Base-by-base conservation (phyloP, 1,140 invertebrate species). In the Ceratina calcarata region DNA sequence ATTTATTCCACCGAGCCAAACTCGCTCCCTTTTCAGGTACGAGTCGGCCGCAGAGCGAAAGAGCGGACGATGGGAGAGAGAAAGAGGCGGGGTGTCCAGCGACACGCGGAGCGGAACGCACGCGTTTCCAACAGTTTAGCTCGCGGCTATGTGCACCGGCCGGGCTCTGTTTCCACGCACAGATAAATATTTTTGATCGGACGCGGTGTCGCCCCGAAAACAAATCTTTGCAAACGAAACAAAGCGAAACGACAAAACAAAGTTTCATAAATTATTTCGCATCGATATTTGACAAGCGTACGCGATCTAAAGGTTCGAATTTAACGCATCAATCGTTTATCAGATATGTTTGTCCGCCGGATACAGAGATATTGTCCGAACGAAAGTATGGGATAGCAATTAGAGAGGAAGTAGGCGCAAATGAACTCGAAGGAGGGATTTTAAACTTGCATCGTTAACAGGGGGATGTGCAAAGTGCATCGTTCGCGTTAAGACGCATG, bases 1-100 rank as follows among this genome's bases (percentile, higher is more conserved):
- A 55, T 69, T 82, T 78, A 79, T 84, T 81, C 78, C 74, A 68
- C 53, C 68, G 51, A 16, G 68, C 45, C 71, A 62, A 66, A 82
- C 76, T 80, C 66, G 49, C 27, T 49, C 74, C 82, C 65, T 60
- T 65, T 57, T 66, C 58, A 49, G 10, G 15, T 10, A 16, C 27
- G 2, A 64, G 32, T 72, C 81, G 51, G 32, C 49, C 8, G 32
- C 15, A 20, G 22, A 49, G 49, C 37, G 51, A n/a, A 49, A 13
- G 3, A 64, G 13, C 2, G 22, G 15, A 3, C 62, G 20, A 32
- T 4, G 27, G 27, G 4, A 57, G 6, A 53, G 55, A 60, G 53
- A 74, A 32, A 60, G 27, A 53, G 51, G 37, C 24, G 61, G 58
- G 71, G 67, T 15, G 65, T 7, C 22, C 24, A 53, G 32, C 60